These are phyloP conservation scores for Neoarius graeffei DNA, from an alignment of 2,113 vertebrate genomes.

Conservation along the genomic window DNA sequence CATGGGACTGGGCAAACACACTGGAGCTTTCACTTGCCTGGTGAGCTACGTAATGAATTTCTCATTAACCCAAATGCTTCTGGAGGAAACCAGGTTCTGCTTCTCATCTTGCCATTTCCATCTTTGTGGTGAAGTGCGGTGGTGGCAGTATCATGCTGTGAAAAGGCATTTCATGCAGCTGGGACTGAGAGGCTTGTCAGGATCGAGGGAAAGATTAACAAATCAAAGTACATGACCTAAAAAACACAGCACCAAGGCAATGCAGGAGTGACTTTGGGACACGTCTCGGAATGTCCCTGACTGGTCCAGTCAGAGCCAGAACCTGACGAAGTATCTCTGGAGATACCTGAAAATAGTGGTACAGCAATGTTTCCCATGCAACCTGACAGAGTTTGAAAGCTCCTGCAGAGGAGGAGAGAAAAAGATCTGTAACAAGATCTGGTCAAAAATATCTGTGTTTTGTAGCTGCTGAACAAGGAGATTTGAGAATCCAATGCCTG, in stretches of 20 bases:
- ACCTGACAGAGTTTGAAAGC: not conserved
- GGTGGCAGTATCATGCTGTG: not conserved
- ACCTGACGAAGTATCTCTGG: not conserved
- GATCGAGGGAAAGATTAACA: not conserved
- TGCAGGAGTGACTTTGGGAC: not conserved
- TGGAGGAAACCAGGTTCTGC: not conserved
- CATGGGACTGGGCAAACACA: not conserved
- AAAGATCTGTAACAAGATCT: not conserved
- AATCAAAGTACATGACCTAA: not conserved
- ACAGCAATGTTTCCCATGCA: not conserved
- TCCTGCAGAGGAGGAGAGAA: not conserved
- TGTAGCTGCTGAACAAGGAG: not conserved
- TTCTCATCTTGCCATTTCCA: not conserved
- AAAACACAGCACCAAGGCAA: not conserved
- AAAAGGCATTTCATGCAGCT: not conserved
- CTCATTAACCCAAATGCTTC: not conserved
- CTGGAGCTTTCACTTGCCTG: not conserved
- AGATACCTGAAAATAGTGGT: constrained; percentile 3
- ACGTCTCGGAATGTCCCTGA: not conserved
- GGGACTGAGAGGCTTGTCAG: not conserved
- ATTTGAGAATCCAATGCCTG: not conserved
- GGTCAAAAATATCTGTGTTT: not conserved
- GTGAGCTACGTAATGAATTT: not conserved
- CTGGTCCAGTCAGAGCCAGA: not conserved
- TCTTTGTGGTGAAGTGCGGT: not conserved